Conservation (phyloP, 2,797 vertebrate genomes). For the Pyrocephalus nanus region DNA sequence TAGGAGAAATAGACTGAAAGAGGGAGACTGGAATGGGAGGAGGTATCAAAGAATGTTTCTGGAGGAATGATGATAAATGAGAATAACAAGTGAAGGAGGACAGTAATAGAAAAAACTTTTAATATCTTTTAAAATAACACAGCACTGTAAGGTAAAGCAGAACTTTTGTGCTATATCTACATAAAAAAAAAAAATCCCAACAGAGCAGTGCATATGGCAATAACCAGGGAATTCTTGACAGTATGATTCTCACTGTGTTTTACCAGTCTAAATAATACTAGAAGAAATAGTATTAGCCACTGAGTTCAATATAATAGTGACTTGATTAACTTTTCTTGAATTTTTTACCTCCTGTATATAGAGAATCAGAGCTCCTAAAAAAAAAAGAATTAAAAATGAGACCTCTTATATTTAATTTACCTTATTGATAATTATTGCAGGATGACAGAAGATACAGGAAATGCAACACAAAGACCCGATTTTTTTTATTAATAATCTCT, state of each 20-base stretch:
- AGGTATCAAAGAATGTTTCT: background rate
- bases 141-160: background rate
- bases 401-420: background rate
- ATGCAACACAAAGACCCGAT: background rate
- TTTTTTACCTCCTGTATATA: background rate
- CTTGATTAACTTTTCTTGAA: background rate
- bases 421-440: background rate
- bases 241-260: background rate
- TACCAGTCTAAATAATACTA: background rate
- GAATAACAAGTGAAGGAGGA: background rate
- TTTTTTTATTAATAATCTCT: background rate
- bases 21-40: background rate
- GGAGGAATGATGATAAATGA: background rate
- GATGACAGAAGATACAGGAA: background rate
- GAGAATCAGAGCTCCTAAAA: background rate
- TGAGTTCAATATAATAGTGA: background rate
- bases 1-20: background rate
- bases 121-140: background rate
- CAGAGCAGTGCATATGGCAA: background rate
- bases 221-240: background rate
- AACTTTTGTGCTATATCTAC: background rate
- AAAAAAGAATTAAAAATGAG: background rate
- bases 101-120: background rate
- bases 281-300: background rate
- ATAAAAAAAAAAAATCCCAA: background rate